phyloP scores from a whole-genome alignment of 2,113 vertebrate species.

The Siniperca knerii region DNA sequence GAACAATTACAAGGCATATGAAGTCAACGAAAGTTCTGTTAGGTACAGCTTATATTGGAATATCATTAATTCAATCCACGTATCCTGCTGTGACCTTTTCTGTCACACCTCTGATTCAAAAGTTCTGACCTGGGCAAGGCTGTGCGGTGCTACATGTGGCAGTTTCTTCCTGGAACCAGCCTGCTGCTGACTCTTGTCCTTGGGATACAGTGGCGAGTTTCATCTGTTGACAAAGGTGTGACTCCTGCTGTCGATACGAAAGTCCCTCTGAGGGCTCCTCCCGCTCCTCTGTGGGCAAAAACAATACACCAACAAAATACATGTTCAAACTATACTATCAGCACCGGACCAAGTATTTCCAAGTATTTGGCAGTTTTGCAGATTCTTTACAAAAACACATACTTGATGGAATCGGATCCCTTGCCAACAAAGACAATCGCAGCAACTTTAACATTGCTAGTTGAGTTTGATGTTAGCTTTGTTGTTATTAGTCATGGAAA shows the following conservation, averaged over 20 bases:
- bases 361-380: background rate
- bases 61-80: background rate
- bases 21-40: background rate
- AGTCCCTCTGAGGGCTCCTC: slow-evolving; percentile 86
- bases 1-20: background rate
- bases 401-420: background rate
- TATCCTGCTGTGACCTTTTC: background rate
- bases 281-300: slow-evolving; percentile 81
- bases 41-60: background rate
- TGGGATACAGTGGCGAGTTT: slow-evolving; percentile 86
- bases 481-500: background rate
- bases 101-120: background rate
- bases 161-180: slow-evolving; percentile 86
- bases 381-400: background rate
- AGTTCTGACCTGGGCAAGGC: slow-evolving; percentile 84
- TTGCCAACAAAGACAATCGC: background rate
- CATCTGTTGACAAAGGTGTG: slow-evolving; percentile 88
- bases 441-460: background rate
- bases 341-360: background rate
- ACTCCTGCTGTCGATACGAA: slow-evolving; percentile 88
- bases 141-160: slow-evolving; percentile 84
- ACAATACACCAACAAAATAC: background rate
- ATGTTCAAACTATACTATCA: background rate
- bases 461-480: background rate
- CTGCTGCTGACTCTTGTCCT: slow-evolving; percentile 75